These are phyloP conservation scores for Drosophila azteca DNA, from an alignment of 1,140 invertebrate genomes.

Conservation along the genomic window DNA sequence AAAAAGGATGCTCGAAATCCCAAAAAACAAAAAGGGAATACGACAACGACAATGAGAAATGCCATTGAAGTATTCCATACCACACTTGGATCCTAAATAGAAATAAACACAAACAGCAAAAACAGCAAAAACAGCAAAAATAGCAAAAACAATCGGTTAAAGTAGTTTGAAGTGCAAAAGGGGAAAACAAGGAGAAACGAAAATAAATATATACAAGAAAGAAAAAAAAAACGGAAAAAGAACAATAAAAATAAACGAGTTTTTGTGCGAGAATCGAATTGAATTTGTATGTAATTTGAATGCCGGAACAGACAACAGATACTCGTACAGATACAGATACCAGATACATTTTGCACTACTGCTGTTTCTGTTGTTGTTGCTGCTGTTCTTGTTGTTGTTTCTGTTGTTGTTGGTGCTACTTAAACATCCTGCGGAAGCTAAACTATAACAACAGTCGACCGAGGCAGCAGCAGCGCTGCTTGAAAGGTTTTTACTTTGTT, in stretches of 20 bases:
- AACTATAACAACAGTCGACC: slow-evolving; percentile 52
- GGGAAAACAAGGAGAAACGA: slow-evolving; percentile 19
- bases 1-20: slow-evolving; percentile 20
- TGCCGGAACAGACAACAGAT: slow-evolving; percentile 18
- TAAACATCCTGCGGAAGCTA: slow-evolving; percentile 80
- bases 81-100: slow-evolving; percentile 54
- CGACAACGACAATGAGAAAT: slow-evolving; percentile 13
- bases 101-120: slow-evolving; percentile 39
- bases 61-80: slow-evolving; percentile 41
- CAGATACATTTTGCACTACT: slow-evolving; percentile 35
- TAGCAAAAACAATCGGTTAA: slow-evolving; percentile 36
- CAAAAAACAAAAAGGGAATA: slow-evolving; percentile 9
- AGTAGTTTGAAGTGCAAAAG: slow-evolving; percentile 69
- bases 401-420: slow-evolving; percentile 51
- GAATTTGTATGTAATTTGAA: slow-evolving; percentile 71
- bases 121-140: slow-evolving; percentile 26
- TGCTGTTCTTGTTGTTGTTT: slow-evolving; percentile 9
- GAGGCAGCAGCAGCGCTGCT: slow-evolving; percentile 26
- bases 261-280: slow-evolving; percentile 68
- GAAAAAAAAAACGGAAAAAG: slow-evolving; percentile 35
- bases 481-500: slow-evolving; percentile 67
- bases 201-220: slow-evolving; percentile 45
- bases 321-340: slow-evolving; percentile 23
- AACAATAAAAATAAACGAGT: slow-evolving; percentile 62
- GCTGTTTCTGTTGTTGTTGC: slow-evolving; percentile 14